Evolutionary conservation across 2,113 vertebrate genomes (phyloP), one percentile per base, ranked within the genome.

Genomic region (Tragelaphus buxtoni): DNA sequence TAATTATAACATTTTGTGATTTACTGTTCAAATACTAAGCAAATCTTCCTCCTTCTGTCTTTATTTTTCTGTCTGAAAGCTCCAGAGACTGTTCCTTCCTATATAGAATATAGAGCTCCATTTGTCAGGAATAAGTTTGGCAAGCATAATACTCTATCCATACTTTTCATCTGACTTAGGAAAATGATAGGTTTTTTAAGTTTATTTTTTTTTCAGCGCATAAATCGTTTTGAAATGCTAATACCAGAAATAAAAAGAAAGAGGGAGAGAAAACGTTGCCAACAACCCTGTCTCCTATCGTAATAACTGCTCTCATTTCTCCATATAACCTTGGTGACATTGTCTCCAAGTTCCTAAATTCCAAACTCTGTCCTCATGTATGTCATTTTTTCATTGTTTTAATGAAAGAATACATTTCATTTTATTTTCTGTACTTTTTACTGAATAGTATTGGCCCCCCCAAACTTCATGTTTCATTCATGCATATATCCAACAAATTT

Each of bases 21-120:
- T 86, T 87, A 77, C 65, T 83, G 35, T 90, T 96, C 91, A 90
- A 77, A 95, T 39, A 95, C 18, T 60, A 82, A 86, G 56, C 55
- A 79, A 90, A 79, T 90, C 72, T 24, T 82, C 30, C 79, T 84
- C 35, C 53, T 82, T n/a, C 55, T 77, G 49, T 87, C 42, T 63
- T 80, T 88, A 49, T 89, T 76, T 90, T 85, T 82, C 42, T 79
- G 69, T 74, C 81, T 81, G 61, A 87, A 82, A 90, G 30, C 45
- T 69, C 81, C 5, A 89, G 91, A 56, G 74, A 51, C 56, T 87
- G 13, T 53, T 13, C 51, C 14, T 92, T 88, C 39, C 61, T 17
- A n/a, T 5, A n/a, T 94, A 30, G 51, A 72, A 51, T 86, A 81
- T 13, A 77, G 56, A 95, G 69, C 8, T 20, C 49, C 26, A 55